A percentile compares a stretch with the other conserved stretches of the same genome.
Evolutionary conservation across 2,797 vertebrate species (phyloP).

Genomic region (Mus minutoides): DNA sequence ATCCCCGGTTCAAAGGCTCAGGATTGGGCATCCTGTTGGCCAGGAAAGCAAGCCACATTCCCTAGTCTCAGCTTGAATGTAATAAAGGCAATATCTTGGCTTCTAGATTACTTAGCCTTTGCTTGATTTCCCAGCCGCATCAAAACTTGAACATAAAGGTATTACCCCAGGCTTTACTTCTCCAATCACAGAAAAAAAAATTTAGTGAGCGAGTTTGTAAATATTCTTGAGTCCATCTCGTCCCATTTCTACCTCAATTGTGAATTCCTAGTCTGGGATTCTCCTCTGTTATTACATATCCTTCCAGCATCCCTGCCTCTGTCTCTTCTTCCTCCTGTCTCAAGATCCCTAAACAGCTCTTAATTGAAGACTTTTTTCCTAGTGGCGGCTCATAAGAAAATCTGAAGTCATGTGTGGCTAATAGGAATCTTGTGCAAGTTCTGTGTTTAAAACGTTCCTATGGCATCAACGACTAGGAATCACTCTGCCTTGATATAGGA

Average conservation of each 20-base stretch:
- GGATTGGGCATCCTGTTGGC: neutral
- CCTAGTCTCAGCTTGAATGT: neutral
- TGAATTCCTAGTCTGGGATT: neutral
- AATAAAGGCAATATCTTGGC: neutral
- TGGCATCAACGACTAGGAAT: neutral
- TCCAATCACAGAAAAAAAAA: neutral
- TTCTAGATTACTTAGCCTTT: neutral
- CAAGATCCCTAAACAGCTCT: too few relatives aligned
- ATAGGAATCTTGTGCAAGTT: neutral
- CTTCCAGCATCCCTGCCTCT: neutral
- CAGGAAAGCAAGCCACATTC: neutral
- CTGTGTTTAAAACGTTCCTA: neutral
- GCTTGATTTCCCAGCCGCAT: constrained; percentile 32
- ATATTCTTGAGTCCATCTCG: neutral
- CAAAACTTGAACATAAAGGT: neutral
- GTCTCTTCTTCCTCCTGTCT: neutral
- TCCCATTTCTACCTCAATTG: neutral
- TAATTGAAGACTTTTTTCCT: neutral
- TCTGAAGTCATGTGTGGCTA: neutral
- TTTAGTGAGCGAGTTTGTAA: neutral
- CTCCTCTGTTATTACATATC: neutral
- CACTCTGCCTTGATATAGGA: neutral
- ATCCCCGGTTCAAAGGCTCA: neutral
- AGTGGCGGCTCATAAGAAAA: neutral
- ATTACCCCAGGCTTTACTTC: neutral